These are phyloP conservation scores for Phthorimaea operculella DNA, from an alignment of 1,140 invertebrate genomes.

Conservation along the genomic window DNA sequence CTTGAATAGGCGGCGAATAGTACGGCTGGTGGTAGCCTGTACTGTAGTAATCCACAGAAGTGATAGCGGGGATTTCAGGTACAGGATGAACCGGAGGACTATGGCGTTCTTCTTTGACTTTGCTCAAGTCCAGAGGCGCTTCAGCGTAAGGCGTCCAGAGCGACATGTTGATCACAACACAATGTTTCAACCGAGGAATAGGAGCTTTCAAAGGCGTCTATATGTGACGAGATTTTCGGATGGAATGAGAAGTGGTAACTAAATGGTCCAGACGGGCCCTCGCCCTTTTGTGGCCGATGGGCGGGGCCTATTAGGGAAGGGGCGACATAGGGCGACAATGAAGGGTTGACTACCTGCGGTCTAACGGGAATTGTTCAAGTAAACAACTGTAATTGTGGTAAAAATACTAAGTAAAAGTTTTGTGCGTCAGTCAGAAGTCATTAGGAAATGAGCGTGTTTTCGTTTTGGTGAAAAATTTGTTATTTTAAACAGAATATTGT, in stretches of 20 bases:
- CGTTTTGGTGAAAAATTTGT: not conserved
- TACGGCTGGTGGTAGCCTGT: not conserved
- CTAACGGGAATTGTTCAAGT: not conserved
- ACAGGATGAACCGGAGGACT: not conserved
- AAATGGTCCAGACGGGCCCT: no score
- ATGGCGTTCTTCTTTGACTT: not conserved
- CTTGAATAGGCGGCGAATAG: not conserved
- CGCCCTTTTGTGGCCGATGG: not conserved
- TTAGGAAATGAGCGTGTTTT: not conserved
- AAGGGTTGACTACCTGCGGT: not conserved
- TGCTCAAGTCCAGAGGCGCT: slow-evolving; percentile 7
- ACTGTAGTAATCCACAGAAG: not conserved
- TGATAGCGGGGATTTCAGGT: not conserved
- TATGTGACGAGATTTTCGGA: no score
- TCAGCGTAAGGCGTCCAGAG: slow-evolving; percentile 12
- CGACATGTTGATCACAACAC: not conserved
- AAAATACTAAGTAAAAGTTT: not conserved
- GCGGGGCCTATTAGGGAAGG: slow-evolving; percentile 3
- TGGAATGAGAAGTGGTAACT: no score
- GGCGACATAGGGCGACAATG: not conserved
- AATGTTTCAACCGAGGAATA: no score
- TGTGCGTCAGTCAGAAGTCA: not conserved
- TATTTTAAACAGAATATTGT: not conserved
- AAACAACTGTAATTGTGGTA: not conserved
- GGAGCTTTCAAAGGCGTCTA: no score